phyloP scores from a whole-genome alignment of 2,113 vertebrate species.

The Proteles cristata region DNA sequence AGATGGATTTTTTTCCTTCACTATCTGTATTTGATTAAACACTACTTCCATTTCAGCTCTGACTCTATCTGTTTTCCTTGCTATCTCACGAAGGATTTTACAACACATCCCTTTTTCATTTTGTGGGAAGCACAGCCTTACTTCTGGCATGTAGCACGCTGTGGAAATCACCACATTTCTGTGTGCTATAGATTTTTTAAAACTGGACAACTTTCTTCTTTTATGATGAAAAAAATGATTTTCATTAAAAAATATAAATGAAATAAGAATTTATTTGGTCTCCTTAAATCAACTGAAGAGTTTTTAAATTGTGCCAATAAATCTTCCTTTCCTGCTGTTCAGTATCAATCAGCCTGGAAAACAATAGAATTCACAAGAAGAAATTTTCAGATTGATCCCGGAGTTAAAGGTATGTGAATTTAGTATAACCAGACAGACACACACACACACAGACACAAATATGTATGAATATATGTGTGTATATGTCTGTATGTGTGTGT shows the following conservation, averaged over 20 bases:
- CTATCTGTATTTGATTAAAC: slow-evolving; percentile 66
- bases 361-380: background rate
- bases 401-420: background rate
- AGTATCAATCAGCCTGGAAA: background rate
- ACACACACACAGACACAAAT: background rate
- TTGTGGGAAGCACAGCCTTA: background rate
- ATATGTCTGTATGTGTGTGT: too few species aligned
- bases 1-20: slow-evolving; percentile 44
- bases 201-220: background rate
- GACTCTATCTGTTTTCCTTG: slow-evolving; percentile 39
- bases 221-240: background rate
- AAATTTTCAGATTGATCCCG: slow-evolving; percentile 23
- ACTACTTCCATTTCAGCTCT: slow-evolving; percentile 21
- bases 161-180: background rate
- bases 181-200: slow-evolving; percentile 4
- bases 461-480: background rate
- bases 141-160: slow-evolving; percentile 2
- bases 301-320: slow-evolving; percentile 41
- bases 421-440: background rate
- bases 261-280: slow-evolving; percentile 44
- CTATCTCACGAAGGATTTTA: slow-evolving; percentile 16
- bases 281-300: slow-evolving; percentile 8
- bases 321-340: background rate
- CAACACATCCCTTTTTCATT: background rate
- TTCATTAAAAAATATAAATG: background rate